Conservation (phyloP, 2,797 vertebrate species). For the Lithobates pipiens region DNA sequence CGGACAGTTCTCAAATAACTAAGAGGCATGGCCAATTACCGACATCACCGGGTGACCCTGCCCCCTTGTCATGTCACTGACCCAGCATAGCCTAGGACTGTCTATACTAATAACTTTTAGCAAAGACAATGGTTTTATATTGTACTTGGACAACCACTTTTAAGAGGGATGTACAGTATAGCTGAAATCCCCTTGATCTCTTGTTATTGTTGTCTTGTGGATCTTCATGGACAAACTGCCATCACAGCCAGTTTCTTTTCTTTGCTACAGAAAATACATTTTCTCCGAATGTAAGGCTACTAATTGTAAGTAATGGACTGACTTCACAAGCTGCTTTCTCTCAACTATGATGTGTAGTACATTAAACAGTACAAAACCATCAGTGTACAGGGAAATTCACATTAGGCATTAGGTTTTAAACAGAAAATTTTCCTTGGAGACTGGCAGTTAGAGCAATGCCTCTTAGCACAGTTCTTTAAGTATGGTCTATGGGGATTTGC, state of each 20-base stretch:
- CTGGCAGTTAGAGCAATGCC: constrained; percentile 60
- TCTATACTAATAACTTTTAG: no score
- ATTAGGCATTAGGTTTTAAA: constrained; percentile 21
- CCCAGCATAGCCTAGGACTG: no score
- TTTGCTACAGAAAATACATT: background rate
- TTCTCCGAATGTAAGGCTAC: background rate
- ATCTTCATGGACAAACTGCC: background rate
- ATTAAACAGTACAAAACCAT: constrained; percentile 22
- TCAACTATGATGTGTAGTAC: constrained; percentile 13
- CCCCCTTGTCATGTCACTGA: no score
- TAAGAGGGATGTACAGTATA: no score
- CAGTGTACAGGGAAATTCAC: constrained; percentile 37
- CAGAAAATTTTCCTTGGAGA: constrained; percentile 62
- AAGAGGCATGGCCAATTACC: no score
- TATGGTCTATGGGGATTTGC: constrained; percentile 54
- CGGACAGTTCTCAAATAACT: no score
- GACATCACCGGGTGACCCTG: no score
- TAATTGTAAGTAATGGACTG: constrained; percentile 5
- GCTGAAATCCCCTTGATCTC: no score
- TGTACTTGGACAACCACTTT: no score
- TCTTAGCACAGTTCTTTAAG: constrained; percentile 62
- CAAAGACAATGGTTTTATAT: no score
- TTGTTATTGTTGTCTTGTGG: background rate
- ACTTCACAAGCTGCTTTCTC: constrained; percentile 42
- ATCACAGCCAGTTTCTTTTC: constrained; percentile 38